Percentiles rank a stretch among this genome's conserved stretches.
These are phyloP conservation scores for Clivina fossor DNA, from an alignment of 2,888 invertebrate species.

Conservation along the genomic window DNA sequence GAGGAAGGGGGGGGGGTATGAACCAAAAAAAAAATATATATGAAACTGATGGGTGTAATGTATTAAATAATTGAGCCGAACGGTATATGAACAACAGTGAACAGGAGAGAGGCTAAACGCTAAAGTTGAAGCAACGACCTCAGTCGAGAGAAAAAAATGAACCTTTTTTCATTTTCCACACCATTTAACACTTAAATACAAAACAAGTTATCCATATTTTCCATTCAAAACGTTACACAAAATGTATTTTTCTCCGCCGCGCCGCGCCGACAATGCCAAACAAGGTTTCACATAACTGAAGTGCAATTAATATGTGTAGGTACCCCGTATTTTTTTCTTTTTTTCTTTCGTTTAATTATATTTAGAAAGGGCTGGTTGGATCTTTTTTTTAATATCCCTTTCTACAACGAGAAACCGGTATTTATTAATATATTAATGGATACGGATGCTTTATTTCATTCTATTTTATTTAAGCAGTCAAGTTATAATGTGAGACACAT, in stretches of 20 bases:
- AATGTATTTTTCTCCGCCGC: neutral
- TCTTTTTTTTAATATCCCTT: too few species aligned
- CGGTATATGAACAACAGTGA: neutral
- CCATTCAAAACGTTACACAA: neutral
- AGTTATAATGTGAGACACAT: too few species aligned
- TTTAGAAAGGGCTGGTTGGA: too few species aligned
- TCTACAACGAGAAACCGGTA: too few species aligned
- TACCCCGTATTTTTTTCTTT: neutral
- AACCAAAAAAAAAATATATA: too few species aligned
- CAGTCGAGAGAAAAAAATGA: neutral
- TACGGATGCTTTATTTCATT: too few species aligned
- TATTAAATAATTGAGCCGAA: neutral
- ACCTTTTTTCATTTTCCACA: neutral
- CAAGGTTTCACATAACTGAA: too few species aligned
- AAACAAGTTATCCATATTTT: neutral
- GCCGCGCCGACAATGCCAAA: neutral
- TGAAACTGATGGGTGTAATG: neutral
- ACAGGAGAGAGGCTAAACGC: neutral
- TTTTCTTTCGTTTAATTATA: neutral
- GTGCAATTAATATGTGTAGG: too few species aligned
- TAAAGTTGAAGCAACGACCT: too few species aligned
- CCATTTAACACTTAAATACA: slow-evolving; percentile 5
- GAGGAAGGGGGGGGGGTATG: neutral
- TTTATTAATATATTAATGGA: too few species aligned
- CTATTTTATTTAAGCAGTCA: too few species aligned